Conservation (phyloP, 2,797 vertebrate genomes). For the Tenualosa thibaudeaui region DNA sequence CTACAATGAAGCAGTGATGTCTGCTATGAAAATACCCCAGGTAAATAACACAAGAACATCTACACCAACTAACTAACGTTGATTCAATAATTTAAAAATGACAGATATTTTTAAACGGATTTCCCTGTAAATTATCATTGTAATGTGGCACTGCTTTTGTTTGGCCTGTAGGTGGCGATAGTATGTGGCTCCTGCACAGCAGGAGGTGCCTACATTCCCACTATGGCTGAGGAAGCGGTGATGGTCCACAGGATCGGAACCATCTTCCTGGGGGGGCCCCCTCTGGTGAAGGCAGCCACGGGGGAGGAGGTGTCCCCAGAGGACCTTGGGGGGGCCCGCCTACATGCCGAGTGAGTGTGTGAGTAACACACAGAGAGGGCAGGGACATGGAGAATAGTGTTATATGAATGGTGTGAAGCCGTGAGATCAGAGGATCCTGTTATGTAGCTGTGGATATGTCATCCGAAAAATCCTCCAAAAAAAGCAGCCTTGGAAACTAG, state of each 20-base stretch:
- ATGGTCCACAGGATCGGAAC: conserved; percentile 83
- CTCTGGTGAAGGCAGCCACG: conserved; percentile 89
- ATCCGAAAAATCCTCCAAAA: too few relatives aligned
- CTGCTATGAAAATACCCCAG: conserved; percentile 86
- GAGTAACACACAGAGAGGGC: background rate
- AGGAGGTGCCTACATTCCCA: conserved; percentile 84
- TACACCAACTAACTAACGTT: background rate
- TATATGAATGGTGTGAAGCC: background rate
- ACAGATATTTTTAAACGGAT: too few relatives aligned
- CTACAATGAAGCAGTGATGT: conserved; percentile 88
- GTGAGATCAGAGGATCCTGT: background rate
- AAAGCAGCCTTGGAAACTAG: background rate
- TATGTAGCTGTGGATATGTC: background rate
- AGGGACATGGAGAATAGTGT: background rate
- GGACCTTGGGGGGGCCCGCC: conserved; percentile 82
- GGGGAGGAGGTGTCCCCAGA: conserved; percentile 84
- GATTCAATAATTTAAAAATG: too few relatives aligned
- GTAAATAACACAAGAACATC: conserved; percentile 57
- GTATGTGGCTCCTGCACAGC: conserved; percentile 88
- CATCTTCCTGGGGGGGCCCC: conserved; percentile 83
- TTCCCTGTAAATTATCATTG: too few relatives aligned
- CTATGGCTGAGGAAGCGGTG: conserved; percentile 82
- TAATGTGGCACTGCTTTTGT: background rate
- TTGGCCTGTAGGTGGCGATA: conserved; percentile 78
- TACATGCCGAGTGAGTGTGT: conserved; percentile 77